Evolutionary conservation across 2,113 vertebrate species (phyloP).

Genomic region (Myrmecobius fasciatus): DNA sequence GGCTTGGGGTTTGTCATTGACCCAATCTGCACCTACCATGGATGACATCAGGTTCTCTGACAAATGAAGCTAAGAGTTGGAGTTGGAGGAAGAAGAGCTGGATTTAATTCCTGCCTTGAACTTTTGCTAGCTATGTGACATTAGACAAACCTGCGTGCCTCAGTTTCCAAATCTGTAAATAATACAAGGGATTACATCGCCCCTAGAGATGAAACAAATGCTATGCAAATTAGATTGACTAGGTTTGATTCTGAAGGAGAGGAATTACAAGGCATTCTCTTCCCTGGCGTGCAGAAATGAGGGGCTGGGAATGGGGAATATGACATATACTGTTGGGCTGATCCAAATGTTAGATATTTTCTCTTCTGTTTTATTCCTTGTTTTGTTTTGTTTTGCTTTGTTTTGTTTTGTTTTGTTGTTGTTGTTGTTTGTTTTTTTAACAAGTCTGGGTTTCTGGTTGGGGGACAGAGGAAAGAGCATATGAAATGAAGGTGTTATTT

Average conservation of each 20-base stretch:
- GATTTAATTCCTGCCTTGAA: background rate
- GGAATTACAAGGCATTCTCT: background rate
- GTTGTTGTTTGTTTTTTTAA: no score
- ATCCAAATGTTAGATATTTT: background rate
- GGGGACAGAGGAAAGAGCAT: background rate
- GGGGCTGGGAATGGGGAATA: background rate
- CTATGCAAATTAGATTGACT: background rate
- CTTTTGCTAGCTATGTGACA: background rate
- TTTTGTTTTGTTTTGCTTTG: no score
- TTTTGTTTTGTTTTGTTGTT: no score
- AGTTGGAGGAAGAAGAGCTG: background rate
- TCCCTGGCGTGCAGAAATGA: background rate
- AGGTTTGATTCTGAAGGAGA: background rate
- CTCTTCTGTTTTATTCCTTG: background rate
- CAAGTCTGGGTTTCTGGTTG: background rate
- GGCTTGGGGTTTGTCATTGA: background rate
- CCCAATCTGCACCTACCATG: no score
- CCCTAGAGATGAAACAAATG: background rate
- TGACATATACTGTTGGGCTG: fast-evolving
- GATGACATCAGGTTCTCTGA: background rate
- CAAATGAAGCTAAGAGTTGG: background rate
- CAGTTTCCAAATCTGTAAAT: background rate
- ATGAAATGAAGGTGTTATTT: background rate
- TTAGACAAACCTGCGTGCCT: background rate
- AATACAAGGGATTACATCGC: background rate